Conservation (phyloP, 1,140 invertebrate species). For the Achroia grisella region DNA sequence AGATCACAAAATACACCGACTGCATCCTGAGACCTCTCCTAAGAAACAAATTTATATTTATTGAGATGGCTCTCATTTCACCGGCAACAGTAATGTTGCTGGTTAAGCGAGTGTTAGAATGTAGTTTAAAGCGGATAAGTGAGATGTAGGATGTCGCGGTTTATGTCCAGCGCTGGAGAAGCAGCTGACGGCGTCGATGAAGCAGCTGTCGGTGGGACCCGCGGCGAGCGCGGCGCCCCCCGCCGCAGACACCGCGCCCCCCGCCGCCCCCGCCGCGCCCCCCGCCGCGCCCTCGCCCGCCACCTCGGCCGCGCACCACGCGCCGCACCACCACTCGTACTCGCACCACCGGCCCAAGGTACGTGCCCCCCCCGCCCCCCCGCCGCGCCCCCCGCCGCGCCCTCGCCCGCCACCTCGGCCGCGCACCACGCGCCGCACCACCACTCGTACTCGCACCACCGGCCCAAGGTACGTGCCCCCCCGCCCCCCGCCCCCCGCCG, state of each 20-base stretch:
- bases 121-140: no score
- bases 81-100: no score
- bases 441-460: no score
- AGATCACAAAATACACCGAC: no score
- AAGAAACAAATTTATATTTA: no score
- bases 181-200: slow-evolving; percentile 47
- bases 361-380: neutral
- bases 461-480: no score
- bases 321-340: slow-evolving; percentile 37
- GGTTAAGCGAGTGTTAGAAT: no score
- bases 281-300: no score
- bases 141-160: no score
- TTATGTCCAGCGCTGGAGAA: slow-evolving; percentile 57
- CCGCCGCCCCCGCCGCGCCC: slow-evolving; percentile 1
- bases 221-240: slow-evolving; percentile 20
- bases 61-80: no score
- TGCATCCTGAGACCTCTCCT: no score
- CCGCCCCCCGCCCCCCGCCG: slow-evolving; percentile 5
- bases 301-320: neutral
- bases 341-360: slow-evolving; percentile 56
- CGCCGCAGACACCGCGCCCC: no score
- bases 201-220: slow-evolving; percentile 30
- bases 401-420: slow-evolving; percentile 6
- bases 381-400: neutral
- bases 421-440: slow-evolving; percentile 18